These are phyloP conservation scores for Petrolisthes manimaculis DNA, from an alignment of 2,888 invertebrate genomes.

Conservation along the genomic window DNA sequence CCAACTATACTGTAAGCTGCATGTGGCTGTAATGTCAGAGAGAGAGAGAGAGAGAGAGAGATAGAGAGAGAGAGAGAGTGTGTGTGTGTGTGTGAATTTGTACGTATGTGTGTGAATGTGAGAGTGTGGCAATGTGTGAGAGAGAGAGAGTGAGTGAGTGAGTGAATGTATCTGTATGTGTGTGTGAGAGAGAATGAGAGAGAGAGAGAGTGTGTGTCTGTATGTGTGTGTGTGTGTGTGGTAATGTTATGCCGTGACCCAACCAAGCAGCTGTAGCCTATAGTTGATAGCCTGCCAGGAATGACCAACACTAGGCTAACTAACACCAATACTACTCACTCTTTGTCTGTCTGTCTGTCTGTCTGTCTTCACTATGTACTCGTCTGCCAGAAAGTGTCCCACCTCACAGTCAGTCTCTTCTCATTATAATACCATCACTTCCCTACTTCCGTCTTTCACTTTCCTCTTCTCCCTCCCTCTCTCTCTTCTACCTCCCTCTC, in stretches of 20 bases:
- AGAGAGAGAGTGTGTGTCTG: not conserved
- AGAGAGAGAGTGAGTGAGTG: slow-evolving; percentile 22
- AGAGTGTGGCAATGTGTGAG: not conserved
- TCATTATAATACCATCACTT: not conserved
- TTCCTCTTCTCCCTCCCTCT: not conserved
- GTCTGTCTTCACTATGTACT: too few species aligned
- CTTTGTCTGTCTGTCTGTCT: too few species aligned
- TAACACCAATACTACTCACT: too few species aligned
- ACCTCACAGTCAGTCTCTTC: not conserved
- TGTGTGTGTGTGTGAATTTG: too few species aligned
- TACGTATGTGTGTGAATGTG: too few species aligned
- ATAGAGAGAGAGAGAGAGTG: not conserved
- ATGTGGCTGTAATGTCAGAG: not conserved
- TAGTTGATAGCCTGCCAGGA: too few species aligned
- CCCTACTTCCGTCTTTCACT: not conserved
- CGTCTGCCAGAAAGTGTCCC: too few species aligned
- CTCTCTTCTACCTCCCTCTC: not conserved
- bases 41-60: not conserved
- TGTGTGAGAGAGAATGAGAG: not conserved
- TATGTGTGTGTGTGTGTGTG: too few species aligned
- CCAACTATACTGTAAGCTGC: too few species aligned
- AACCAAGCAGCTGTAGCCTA: too few species aligned
- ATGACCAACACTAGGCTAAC: too few species aligned
- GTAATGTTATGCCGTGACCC: too few species aligned
- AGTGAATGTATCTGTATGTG: not conserved